A percentile compares a stretch with the other conserved stretches of the same genome.
Conservation (phyloP, 2,888 invertebrate genomes). For the Megalurothrips usitatus region DNA sequence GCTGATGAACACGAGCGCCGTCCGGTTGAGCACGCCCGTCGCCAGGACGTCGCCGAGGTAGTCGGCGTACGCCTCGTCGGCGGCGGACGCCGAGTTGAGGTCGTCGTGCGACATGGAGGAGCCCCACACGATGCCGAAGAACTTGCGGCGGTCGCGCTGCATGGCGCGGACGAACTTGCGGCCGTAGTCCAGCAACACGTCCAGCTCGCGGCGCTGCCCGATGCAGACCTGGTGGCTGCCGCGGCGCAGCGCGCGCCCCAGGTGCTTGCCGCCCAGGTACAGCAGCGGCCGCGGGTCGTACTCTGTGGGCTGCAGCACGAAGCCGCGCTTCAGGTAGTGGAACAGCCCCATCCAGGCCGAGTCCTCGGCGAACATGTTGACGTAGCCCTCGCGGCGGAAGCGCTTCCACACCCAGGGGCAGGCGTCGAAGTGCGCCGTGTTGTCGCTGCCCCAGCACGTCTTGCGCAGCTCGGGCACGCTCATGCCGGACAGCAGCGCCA, state of each 20-base stretch:
- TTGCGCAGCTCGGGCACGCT: conserved; percentile 59
- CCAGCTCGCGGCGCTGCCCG: conserved; percentile 63
- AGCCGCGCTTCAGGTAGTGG: conserved; percentile 73
- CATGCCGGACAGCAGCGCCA: conserved; percentile 51
- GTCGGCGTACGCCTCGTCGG: conserved; percentile 62
- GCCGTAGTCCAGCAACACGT: conserved; percentile 67
- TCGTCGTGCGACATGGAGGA: conserved; percentile 79
- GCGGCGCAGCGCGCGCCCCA: conserved; percentile 59
- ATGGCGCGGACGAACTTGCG: conserved; percentile 59
- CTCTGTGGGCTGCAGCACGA: conserved; percentile 74
- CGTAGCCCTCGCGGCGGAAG: conserved; percentile 65
- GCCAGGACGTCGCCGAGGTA: conserved; percentile 47
- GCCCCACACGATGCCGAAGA: conserved; percentile 83
- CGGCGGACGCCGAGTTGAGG: conserved; percentile 69
- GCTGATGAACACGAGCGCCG: conserved; percentile 67
- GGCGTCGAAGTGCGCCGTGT: conserved; percentile 61
- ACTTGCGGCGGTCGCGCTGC: conserved; percentile 50
- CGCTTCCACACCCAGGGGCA: conserved; percentile 83
- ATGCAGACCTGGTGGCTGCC: conserved; percentile 66
- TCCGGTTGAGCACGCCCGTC: conserved; percentile 58
- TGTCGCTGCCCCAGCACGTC: conserved; percentile 58
- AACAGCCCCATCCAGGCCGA: conserved; percentile 72
- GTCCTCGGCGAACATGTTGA: conserved; percentile 80
- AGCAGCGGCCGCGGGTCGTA: conserved; percentile 68
- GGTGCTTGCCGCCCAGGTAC: conserved; percentile 42